Conservation (phyloP, 2,888 invertebrate genomes). For the Hypselothyrea guttata region DNA sequence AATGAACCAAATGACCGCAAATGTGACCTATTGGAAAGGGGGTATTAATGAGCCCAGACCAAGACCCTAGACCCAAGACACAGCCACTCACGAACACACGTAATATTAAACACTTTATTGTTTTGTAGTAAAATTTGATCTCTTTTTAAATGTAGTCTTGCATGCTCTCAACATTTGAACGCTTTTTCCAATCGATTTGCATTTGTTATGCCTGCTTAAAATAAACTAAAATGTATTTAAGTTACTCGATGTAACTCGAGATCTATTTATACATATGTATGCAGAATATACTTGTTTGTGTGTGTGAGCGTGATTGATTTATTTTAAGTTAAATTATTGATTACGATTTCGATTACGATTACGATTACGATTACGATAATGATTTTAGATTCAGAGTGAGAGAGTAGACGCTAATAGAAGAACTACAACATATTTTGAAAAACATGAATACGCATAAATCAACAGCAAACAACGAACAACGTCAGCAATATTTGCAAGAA, state of each 20-base stretch:
- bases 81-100: background rate
- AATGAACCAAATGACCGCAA: no score
- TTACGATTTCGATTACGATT: no score
- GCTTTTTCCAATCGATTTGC: constrained; percentile 22
- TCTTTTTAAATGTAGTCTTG: constrained; percentile 32
- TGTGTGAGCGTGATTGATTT: background rate
- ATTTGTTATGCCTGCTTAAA: constrained; percentile 27
- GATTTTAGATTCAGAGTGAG: constrained; percentile 13
- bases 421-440: constrained; percentile 81
- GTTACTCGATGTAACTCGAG: constrained; percentile 15
- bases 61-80: no score
- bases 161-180: constrained; percentile 33
- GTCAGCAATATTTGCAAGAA: constrained; percentile 19
- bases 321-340: constrained; percentile 4
- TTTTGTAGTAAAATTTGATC: constrained; percentile 20
- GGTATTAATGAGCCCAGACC: no score
- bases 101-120: constrained; percentile 4
- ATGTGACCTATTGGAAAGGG: no score
- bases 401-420: constrained; percentile 50
- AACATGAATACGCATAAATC: constrained; percentile 69
- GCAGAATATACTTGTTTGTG: constrained; percentile 1
- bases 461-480: constrained; percentile 18
- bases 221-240: constrained; percentile 11
- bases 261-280: background rate
- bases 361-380: no score